phyloP scores from a whole-genome alignment of 2,113 vertebrate genomes.

The Seriola dumerili region DNA sequence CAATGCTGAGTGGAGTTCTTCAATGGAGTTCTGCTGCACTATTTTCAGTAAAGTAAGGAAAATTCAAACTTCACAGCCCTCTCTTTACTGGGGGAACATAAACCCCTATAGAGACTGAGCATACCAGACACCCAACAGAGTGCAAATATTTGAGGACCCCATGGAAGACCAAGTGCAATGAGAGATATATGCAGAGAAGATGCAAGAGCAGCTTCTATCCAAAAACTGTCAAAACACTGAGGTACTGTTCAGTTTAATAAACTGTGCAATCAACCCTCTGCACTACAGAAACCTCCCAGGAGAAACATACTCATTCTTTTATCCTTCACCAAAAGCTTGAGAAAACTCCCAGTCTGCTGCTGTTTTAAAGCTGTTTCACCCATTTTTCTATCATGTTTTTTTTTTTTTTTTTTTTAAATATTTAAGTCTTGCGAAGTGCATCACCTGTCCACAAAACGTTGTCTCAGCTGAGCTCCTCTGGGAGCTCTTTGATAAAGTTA shows the following conservation, averaged over 20 bases:
- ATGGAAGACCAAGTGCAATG: constrained; percentile 22
- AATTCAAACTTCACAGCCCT: background rate
- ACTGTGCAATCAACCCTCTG: constrained; percentile 44
- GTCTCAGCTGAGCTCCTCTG: constrained; percentile 1
- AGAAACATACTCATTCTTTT: constrained; percentile 36
- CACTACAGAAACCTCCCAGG: constrained; percentile 25
- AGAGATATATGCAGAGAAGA: constrained; percentile 46
- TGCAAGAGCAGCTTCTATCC: constrained; percentile 51
- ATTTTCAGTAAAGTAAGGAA: constrained; percentile 4
- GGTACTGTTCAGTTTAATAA: constrained; percentile 48
- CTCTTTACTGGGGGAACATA: constrained; percentile 5
- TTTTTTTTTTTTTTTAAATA: background rate
- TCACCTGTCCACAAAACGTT: background rate
- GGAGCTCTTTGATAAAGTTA: constrained; percentile 31
- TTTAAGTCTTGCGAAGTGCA: background rate
- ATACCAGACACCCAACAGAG: constrained; percentile 8
- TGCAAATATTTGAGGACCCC: constrained; percentile 24
- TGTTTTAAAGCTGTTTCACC: constrained; percentile 6
- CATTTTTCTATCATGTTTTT: background rate
- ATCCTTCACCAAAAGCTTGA: constrained; percentile 10
- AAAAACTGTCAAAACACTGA: constrained; percentile 38
- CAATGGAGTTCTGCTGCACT: constrained; percentile 23
- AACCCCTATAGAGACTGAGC: background rate
- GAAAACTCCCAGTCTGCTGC: background rate
- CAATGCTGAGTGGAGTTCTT: constrained; percentile 14